Conservation (phyloP, 2,113 vertebrate species). For the Gavialis gangeticus region DNA sequence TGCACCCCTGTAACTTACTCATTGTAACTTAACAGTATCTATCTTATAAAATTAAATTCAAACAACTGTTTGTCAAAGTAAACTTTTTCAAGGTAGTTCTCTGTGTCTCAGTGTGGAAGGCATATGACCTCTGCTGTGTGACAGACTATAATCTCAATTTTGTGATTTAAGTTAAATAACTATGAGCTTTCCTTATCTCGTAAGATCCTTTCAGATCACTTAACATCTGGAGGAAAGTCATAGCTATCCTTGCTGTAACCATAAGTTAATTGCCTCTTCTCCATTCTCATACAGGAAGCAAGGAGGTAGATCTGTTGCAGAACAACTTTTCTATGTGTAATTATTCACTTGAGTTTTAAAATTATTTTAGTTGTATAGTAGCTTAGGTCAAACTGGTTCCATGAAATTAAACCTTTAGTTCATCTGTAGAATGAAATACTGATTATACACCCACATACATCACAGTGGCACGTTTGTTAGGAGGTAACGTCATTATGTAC, state of each 20-base stretch:
- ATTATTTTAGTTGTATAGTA: not conserved
- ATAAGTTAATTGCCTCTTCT: conserved; percentile 45
- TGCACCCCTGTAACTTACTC: too few species aligned
- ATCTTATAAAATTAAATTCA: not conserved
- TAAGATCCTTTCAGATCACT: conserved; percentile 26
- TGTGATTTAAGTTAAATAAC: not conserved
- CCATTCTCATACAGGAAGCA: too few species aligned
- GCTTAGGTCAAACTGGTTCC: not conserved
- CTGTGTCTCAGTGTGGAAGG: not conserved
- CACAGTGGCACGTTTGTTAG: not conserved
- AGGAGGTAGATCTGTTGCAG: conserved; percentile 6
- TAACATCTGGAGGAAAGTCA: conserved; percentile 27
- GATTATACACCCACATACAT: not conserved
- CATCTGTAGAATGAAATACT: not conserved
- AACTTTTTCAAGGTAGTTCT: not conserved
- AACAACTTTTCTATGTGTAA: not conserved
- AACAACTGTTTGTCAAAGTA: not conserved
- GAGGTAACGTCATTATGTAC: not conserved
- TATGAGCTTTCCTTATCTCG: not conserved
- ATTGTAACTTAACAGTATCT: too few species aligned
- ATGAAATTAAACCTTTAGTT: not conserved
- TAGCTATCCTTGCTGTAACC: not conserved
- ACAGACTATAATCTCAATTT: not conserved
- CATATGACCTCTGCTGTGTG: not conserved
- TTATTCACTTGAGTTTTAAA: not conserved